Percentiles rank a stretch among this genome's conserved stretches.
phyloP scores from a whole-genome alignment of 2,888 invertebrate species.

The Nudaria mundana region DNA sequence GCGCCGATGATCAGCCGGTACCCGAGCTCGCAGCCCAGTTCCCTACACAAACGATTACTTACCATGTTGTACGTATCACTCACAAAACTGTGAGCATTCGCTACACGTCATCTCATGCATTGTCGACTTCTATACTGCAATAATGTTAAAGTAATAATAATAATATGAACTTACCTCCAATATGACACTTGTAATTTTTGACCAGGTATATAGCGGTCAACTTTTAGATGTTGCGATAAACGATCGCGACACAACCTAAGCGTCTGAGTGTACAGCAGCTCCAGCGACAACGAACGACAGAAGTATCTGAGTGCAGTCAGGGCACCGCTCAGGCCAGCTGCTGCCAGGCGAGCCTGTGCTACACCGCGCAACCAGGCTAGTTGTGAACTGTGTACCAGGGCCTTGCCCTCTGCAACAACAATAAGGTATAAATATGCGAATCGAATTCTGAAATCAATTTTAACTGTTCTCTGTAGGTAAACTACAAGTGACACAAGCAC shows the following conservation, averaged over 20 bases:
- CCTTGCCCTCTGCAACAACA: slow-evolving; percentile 91
- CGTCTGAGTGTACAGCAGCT: slow-evolving; percentile 93
- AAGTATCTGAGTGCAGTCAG: slow-evolving; percentile 89
- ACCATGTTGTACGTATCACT: no score
- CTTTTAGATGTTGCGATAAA: slow-evolving; percentile 92
- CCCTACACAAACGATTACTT: slow-evolving; percentile 53
- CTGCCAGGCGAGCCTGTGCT: slow-evolving; percentile 92
- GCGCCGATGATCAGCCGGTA: slow-evolving; percentile 94
- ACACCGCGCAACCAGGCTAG: slow-evolving; percentile 96
- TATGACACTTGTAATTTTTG: slow-evolving; percentile 95
- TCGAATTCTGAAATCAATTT: no score
- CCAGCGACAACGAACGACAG: slow-evolving; percentile 96
- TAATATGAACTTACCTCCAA: slow-evolving; percentile 87
- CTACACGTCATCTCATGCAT: no score
- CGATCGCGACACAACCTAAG: slow-evolving; percentile 93
- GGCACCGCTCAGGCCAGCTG: slow-evolving; percentile 88
- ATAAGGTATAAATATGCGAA: neutral
- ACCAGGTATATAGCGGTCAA: slow-evolving; percentile 95
- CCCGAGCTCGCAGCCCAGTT: slow-evolving; percentile 91
- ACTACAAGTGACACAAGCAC: no score
- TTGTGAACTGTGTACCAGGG: slow-evolving; percentile 96
- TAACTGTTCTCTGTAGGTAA: no score
- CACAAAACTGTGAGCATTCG: no score
- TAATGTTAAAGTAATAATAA: neutral
- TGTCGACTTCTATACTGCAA: no score